phyloP scores from a whole-genome alignment of 1,140 invertebrate genomes.

The Papilio glaucus region DNA sequence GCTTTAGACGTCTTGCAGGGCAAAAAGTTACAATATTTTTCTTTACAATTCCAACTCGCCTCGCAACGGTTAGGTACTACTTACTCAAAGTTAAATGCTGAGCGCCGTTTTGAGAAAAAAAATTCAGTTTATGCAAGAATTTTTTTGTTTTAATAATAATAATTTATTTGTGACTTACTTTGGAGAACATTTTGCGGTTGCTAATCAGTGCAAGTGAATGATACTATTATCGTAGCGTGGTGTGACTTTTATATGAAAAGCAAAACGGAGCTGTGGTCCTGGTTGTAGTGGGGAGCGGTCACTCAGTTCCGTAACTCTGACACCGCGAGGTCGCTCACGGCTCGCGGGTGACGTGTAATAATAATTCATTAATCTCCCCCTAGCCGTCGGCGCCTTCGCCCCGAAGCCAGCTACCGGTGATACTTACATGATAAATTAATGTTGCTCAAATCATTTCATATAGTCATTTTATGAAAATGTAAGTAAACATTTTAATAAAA shows the following conservation, averaged over 20 bases:
- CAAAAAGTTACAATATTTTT: no score
- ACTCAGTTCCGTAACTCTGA: constrained; percentile 81
- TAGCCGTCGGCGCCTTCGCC: constrained; percentile 46
- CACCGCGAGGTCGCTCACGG: constrained; percentile 74
- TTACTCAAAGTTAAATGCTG: no score
- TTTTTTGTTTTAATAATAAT: not conserved
- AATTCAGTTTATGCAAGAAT: no score
- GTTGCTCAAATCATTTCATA: constrained; percentile 17
- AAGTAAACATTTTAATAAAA: no score
- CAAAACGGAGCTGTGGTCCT: constrained; percentile 74
- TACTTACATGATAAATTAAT: constrained; percentile 33
- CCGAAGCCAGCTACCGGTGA: constrained; percentile 41
- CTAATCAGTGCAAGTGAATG: constrained; percentile 80
- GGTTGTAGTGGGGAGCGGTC: constrained; percentile 74
- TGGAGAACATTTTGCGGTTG: constrained; percentile 80
- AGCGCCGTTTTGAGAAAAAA: no score
- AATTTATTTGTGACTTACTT: constrained; percentile 64
- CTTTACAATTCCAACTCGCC: no score
- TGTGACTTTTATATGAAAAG: constrained; percentile 82
- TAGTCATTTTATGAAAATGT: constrained; percentile 17
- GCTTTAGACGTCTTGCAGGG: no score
- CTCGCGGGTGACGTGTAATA: constrained; percentile 61
- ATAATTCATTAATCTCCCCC: constrained; percentile 54
- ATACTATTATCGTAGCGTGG: constrained; percentile 71
- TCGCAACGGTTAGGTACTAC: no score